Evolutionary conservation across 1,140 invertebrate genomes (phyloP), one percentile per base, ranked within the genome.

Genomic region (Lepidurus packardi): DNA sequence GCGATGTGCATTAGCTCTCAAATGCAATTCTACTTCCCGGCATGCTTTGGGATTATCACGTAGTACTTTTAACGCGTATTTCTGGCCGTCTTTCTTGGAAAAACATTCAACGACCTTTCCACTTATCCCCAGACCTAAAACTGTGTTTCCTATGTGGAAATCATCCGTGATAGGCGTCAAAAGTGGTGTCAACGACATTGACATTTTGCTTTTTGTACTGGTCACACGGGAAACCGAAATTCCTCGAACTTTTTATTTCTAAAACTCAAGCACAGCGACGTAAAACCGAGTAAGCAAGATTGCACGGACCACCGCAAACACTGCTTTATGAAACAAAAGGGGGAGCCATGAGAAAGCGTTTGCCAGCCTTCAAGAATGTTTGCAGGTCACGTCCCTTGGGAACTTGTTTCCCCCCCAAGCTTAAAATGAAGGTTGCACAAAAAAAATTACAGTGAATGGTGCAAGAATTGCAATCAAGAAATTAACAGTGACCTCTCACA

Each of bases 111-210:
- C 86, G 43, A 90, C 89, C 90, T 98, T 98, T 47, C 97, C 97
- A 85, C 98, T 98, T 81, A 99, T 98, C 16, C 97, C 97, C 42
- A 98, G 89, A n/a, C 97, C 97, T 65, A 99, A 89, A 13, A 98
- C 96, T 76, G 91, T 94, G 83, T 92, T 92, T n/a, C 94, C 94
- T 81, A 99, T 94, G 84, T 92, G 90, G 85, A 98, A 99, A 85
- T 99, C 96, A 78, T 97, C 91, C 43, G 91, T 92, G 80, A 99
- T 93, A 24, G 92, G 89, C 45, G 90, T 90, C 78, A 88, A 90
- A 65, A 65, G 53, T 5, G 53, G 53, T n/a, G 13, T 3, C 21
- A 16, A 65, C 21, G 13, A 65, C 53, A 65, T 65, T 65, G 53
- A 65, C 53, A 65, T 65, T 65, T 65, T 65, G 16, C 53, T 16